phyloP scores from a whole-genome alignment of 2,113 vertebrate species.

The Alaudala cheleensis region DNA sequence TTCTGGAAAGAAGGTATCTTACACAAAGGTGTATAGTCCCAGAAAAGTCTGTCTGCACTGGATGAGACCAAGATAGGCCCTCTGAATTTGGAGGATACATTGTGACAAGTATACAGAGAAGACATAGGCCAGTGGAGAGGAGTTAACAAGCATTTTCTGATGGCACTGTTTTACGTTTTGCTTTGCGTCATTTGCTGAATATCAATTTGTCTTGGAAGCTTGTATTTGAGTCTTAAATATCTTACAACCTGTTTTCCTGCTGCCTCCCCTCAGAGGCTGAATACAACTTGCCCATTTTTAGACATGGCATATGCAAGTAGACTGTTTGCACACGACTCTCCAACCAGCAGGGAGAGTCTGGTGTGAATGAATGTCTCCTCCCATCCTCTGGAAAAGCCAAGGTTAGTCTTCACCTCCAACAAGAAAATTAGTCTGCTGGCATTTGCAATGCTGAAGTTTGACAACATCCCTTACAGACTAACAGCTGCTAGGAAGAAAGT shows the following conservation, averaged over 20 bases:
- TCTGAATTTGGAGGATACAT: neutral
- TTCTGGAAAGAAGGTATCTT: neutral
- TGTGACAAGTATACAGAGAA: neutral
- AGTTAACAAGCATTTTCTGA: neutral
- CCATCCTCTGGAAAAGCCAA: neutral
- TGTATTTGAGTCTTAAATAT: neutral
- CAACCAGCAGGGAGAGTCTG: neutral
- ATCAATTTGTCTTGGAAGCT: neutral
- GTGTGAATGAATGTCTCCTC: neutral
- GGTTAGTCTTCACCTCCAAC: neutral
- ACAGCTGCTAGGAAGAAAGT: neutral
- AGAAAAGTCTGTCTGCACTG: neutral
- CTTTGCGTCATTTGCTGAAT: neutral
- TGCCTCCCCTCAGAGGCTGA: neutral
- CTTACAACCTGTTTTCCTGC: neutral
- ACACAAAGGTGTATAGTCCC: neutral
- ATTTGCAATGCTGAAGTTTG: neutral
- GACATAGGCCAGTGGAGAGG: neutral
- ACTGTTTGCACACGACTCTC: neutral
- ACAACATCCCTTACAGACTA: neutral
- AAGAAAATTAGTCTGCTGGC: neutral
- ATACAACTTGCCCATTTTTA: neutral
- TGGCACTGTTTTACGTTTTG: neutral
- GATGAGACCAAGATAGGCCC: neutral
- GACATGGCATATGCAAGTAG: neutral